Base-by-base conservation (phyloP, 2,888 invertebrate genomes). In the Heliconius ethilla region DNA sequence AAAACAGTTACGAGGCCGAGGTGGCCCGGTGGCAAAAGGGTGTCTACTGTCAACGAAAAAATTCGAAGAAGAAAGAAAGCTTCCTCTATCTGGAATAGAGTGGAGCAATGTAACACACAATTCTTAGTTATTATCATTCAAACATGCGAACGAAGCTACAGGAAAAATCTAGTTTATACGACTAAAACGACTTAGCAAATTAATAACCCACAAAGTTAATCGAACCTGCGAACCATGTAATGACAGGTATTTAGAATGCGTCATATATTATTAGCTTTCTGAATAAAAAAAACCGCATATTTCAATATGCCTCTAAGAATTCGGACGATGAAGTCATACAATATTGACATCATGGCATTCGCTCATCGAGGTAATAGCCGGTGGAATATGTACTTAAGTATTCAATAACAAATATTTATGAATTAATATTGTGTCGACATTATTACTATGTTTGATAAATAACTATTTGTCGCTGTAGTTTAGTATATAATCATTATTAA, bases 281-380 rank as follows among this genome's bases (percentile, higher is more conserved):
- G n/a, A 69, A 40, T 37, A 33, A 70, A 33, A 70, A 76, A 72
- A 72, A 63, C 29, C 22, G 37, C 37, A 72, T 70, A 75, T 69
- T 51, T 76, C 63, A 76, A 70, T 70, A 67, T 51, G 33, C 59
- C 70, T 25, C 70, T n/a, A 62, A 76, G 78, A 77, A 78, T 80
- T 80, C 67, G 62, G 72, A 59, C 70, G 78, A 78, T 80, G 80
- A 80, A 78, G 69, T 80, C 80, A 80, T 75, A 75, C 76, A 66
- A 80, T 80, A 78, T 80, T 80, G 80, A 80, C 80, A 78, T 80
- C 78, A 80, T 76, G 37, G 74, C 72, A 75, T 78, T 78, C 76
- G 75, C 76, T 77, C 78, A 78, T 80, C 75, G 72, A 59, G 74
- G 78, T 76, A 69, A 70, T 74, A 40, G 62, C 27, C 59, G 62